Conservation (phyloP, 2,888 invertebrate species). For the Priocnemis perturbator region DNA sequence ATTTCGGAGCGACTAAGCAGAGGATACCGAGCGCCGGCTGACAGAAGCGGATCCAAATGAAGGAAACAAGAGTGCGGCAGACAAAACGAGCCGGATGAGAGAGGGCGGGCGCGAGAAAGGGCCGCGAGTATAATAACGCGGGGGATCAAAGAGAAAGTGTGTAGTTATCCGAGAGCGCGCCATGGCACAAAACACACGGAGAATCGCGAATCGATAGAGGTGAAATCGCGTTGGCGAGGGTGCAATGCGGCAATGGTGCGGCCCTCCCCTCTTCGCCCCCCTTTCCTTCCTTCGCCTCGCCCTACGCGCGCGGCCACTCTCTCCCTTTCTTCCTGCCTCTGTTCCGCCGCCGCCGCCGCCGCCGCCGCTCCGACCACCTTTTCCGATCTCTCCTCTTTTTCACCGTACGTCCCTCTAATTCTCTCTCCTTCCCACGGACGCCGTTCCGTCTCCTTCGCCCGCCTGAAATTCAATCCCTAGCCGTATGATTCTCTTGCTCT, state of each 20-base stretch:
- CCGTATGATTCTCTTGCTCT: neutral
- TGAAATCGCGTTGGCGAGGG: conserved; percentile 63
- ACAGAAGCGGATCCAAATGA: too few species aligned
- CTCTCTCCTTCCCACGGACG: neutral
- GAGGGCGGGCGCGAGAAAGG: neutral
- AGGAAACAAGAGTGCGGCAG: too few species aligned
- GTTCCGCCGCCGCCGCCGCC: conserved; percentile 12
- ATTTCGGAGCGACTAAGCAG: too few species aligned
- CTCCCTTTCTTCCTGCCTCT: conserved; percentile 11
- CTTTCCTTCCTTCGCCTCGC: conserved; percentile 25
- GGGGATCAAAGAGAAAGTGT: conserved; percentile 46
- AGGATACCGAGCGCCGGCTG: too few species aligned
- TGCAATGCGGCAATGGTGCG: conserved; percentile 65
- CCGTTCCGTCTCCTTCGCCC: conserved; percentile 4
- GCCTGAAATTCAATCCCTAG: conserved; percentile 4
- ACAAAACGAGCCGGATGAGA: neutral
- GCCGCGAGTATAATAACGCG: conserved; percentile 2
- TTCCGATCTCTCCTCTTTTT: neutral
- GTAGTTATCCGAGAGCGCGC: conserved; percentile 53
- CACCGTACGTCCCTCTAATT: neutral
- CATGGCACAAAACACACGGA: conserved; percentile 59
- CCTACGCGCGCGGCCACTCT: conserved; percentile 25
- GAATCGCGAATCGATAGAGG: conserved; percentile 66
- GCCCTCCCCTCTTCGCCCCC: conserved; percentile 33
- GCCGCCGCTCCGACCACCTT: neutral